Percentiles rank a stretch among this genome's conserved stretches.
phyloP scores from a whole-genome alignment of 1,140 invertebrate species.

The Ceratoteleas bidentatus region DNA sequence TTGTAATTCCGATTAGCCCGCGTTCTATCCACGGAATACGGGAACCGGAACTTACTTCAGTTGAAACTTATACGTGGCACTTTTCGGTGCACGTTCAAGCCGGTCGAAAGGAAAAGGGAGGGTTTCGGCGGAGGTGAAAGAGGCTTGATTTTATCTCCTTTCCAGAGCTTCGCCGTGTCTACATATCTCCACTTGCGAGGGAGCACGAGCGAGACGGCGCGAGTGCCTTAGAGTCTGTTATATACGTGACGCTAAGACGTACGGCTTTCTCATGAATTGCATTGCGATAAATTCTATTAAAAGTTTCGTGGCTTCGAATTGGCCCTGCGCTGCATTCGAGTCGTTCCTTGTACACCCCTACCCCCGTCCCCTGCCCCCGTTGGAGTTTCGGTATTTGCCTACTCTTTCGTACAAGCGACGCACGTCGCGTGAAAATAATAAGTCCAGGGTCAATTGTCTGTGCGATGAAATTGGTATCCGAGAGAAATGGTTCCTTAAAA shows the following conservation, averaged over 20 bases:
- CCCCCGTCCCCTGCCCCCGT: conserved; percentile 13
- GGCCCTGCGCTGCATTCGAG: conserved; percentile 61
- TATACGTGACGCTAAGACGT: conserved; percentile 78
- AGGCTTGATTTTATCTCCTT: conserved; percentile 66
- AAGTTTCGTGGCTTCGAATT: conserved; percentile 76
- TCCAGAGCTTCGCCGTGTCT: conserved; percentile 61
- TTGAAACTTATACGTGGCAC: conserved; percentile 76
- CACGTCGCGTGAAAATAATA: no score
- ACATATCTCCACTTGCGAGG: conserved; percentile 63
- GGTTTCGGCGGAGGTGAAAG: conserved; percentile 58
- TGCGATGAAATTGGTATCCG: no score
- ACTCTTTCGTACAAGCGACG: conserved; percentile 45
- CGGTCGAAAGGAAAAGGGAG: conserved; percentile 62
- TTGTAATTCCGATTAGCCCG: conserved; percentile 80
- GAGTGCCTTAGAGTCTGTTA: conserved; percentile 61
- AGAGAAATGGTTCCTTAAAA: no score
- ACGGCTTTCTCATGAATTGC: conserved; percentile 80
- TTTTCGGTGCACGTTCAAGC: conserved; percentile 76
- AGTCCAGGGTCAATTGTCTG: no score
- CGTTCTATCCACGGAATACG: conserved; percentile 69
- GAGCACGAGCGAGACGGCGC: conserved; percentile 50
- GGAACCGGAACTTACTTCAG: conserved; percentile 74
- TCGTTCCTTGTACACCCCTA: conserved; percentile 35
- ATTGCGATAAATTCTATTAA: conserved; percentile 82
- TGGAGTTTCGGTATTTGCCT: conserved; percentile 51